Evolutionary conservation across 2,888 invertebrate species (phyloP).

Genomic region (Ferrisia virgata): DNA sequence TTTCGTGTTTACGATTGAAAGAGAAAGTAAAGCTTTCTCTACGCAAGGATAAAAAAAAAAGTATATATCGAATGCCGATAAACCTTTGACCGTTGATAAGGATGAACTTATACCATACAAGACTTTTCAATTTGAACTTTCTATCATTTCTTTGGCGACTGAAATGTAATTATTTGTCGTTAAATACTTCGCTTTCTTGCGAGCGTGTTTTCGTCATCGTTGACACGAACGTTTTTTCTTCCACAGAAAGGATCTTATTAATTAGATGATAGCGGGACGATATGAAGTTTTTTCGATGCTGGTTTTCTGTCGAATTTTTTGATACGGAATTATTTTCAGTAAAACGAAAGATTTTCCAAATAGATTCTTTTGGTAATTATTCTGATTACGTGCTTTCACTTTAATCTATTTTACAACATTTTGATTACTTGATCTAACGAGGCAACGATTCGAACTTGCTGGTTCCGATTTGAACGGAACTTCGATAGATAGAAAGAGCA

Average conservation of each 20-base stretch:
- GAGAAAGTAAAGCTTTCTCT: constrained; percentile 12
- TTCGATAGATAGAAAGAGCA: too few species aligned
- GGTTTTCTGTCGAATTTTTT: not conserved
- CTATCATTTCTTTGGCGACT: constrained; percentile 25
- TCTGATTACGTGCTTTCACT: too few species aligned
- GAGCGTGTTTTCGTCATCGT: not conserved
- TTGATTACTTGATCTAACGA: too few species aligned
- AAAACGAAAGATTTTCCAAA: not conserved
- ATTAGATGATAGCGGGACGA: not conserved
- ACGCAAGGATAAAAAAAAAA: not conserved
- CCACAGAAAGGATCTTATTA: not conserved
- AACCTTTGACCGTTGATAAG: constrained; percentile 23
- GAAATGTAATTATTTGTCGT: constrained; percentile 15
- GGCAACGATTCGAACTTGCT: too few species aligned
- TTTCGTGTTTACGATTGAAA: not conserved
- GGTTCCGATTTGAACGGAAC: too few species aligned
- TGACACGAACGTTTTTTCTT: not conserved
- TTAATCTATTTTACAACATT: too few species aligned
- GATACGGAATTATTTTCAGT: not conserved
- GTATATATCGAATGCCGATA: constrained; percentile 8
- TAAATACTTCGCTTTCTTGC: constrained; percentile 1
- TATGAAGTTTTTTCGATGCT: not conserved
- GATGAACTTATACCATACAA: constrained; percentile 20
- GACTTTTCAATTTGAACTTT: constrained; percentile 23
- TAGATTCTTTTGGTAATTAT: not conserved